phyloP scores from a whole-genome alignment of 1,140 invertebrate species.

The Acyrthosiphon pisum region DNA sequence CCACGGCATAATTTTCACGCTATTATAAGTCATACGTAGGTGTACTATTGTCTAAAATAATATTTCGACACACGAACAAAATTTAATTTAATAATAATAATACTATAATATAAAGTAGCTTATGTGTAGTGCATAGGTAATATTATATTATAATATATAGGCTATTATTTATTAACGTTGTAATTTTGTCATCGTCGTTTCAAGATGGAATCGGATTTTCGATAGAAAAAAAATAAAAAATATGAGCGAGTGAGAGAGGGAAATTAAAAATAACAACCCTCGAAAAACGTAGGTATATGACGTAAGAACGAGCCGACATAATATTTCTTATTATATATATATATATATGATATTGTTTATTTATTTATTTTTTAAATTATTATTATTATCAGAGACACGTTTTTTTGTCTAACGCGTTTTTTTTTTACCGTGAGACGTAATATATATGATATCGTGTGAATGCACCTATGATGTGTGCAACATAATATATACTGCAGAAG shows the following conservation, averaged over 20 bases:
- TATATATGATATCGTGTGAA: background rate
- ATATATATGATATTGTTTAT: background rate
- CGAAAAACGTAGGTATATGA: background rate
- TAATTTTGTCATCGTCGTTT: background rate
- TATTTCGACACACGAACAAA: background rate
- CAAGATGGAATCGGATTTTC: background rate
- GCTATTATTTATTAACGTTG: too few species aligned
- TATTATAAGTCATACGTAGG: background rate
- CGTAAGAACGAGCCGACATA: background rate
- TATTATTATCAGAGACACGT: conserved; percentile 12
- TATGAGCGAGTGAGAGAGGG: background rate
- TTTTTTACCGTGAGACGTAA: background rate
- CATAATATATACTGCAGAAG: background rate
- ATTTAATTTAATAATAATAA: background rate
- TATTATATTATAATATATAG: background rate
- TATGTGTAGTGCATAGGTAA: background rate
- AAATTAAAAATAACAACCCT: background rate
- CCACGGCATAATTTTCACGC: background rate
- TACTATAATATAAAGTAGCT: background rate
- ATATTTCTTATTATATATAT: background rate
- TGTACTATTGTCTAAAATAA: background rate
- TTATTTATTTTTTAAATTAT: conserved; percentile 6
- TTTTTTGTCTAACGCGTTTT: background rate
- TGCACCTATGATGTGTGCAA: background rate
- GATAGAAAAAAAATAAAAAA: background rate